Evolutionary conservation across 2,113 vertebrate genomes (phyloP), one percentile per base, ranked within the genome.

Genomic region (Hippocampus zosterae): DNA sequence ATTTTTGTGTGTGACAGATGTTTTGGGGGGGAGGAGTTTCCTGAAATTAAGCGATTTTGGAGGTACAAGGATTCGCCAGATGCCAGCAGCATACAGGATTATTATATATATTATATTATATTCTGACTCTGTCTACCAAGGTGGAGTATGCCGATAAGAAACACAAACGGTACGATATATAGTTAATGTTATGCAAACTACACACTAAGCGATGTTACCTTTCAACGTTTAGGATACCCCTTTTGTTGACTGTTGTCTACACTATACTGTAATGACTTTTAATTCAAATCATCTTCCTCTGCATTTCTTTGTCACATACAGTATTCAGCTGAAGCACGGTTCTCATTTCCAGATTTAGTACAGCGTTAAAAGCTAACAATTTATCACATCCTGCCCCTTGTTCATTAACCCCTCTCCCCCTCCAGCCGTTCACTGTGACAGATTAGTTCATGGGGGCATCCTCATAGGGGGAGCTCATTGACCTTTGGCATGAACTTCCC

Each of bases 341-440:
- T 78, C 68, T 81, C 65, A 77, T 86, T 85, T 83, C 69, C 80
- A 19, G 23, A 33, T 68, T 56, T 76, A 73, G 63, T 68, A 71
- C 57, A 62, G 74, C 81, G 74, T 83, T 75, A 79, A 87, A 77
- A 18, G 62, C 63, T 70, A 56, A 84, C 81, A 79, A 78, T 67
- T 71, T 66, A 68, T 78, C 76, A 85, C 83, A 66, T 81, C 81
- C 74, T 71, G 68, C 66, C n/a, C 60, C 64, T 78, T 70, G 64
- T 69, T 79, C 69, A 85, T 85, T 85, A 85, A 70, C 56, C 65
- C 70, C 42, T 75, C 88, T 88, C 89, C 81, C 83, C 80, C 29
- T 50, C 72, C 53, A 73, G 85, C 80, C 78, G 3, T 69, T 72
- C 19, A 3, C 74, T 61, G 73, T 81, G 76, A 88, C 83, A 67